Evolutionary conservation across 2,113 vertebrate genomes (phyloP).

Genomic region (Noctilio leporinus): DNA sequence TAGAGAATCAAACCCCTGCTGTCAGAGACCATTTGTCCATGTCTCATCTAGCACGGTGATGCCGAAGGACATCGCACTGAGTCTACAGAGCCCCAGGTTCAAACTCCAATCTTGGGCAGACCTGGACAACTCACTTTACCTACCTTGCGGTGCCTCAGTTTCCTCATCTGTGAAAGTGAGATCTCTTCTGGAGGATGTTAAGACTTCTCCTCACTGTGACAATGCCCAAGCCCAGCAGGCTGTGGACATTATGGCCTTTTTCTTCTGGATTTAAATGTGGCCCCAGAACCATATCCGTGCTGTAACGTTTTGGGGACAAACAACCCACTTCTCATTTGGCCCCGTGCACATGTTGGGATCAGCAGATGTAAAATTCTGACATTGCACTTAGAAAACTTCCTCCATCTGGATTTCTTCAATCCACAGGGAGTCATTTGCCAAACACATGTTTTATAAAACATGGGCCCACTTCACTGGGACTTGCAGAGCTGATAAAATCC

Average conservation of each 20-base stretch:
- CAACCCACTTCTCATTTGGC: neutral
- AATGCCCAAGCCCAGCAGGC: accelerated
- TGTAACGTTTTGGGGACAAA: neutral
- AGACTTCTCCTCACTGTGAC: neutral
- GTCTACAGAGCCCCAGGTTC: neutral
- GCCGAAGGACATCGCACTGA: neutral
- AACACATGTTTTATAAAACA: slow-evolving; percentile 68
- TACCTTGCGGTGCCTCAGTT: neutral
- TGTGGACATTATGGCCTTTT: accelerated
- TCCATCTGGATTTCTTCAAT: slow-evolving; percentile 72
- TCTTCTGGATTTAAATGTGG: neutral
- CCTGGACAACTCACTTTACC: neutral
- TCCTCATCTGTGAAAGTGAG: neutral
- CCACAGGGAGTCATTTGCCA: slow-evolving; percentile 59
- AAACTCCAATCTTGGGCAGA: neutral
- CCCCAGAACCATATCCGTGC: neutral
- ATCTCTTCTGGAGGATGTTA: too few species aligned
- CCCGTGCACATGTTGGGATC: neutral
- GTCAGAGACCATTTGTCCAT: neutral
- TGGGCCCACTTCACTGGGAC: slow-evolving; percentile 55
- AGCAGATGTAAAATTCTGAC: neutral
- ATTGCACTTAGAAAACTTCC: neutral
- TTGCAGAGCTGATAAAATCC: slow-evolving; percentile 62
- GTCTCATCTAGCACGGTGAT: neutral
- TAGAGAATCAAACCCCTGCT: too few species aligned